These are phyloP conservation scores for Gulo gulo DNA, from an alignment of 2,113 vertebrate species.

Conservation along the genomic window DNA sequence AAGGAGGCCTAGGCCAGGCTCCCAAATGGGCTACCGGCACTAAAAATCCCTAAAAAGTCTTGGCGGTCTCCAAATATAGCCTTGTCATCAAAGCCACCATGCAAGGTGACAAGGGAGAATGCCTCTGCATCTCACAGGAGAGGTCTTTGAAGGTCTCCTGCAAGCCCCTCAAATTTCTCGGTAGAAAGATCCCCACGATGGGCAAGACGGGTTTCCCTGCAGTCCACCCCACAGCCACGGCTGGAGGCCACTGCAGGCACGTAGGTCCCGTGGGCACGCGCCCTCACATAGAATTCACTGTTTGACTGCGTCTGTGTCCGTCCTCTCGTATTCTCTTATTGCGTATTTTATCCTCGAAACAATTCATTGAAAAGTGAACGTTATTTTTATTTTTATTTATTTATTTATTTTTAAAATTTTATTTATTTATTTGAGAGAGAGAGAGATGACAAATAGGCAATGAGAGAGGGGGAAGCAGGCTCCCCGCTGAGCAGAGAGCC, in stretches of 20 bases:
- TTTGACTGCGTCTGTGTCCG: rapidly evolving
- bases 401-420: no score
- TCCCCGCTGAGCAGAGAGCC: no score
- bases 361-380: background rate
- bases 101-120: rapidly evolving
- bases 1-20: background rate
- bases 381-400: background rate
- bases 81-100: no score
- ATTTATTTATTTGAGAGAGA: no score
- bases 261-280: background rate
- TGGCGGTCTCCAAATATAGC: rapidly evolving
- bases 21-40: background rate
- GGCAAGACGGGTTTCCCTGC: background rate
- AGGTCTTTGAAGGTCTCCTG: background rate
- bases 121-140: background rate
- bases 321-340: background rate
- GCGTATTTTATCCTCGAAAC: background rate
- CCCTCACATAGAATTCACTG: background rate
- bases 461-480: no score
- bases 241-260: no score
- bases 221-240: no score
- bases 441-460: no score
- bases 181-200: background rate
- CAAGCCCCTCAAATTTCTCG: background rate
- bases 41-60: background rate